Evolutionary conservation across 2,797 vertebrate genomes (phyloP).

Genomic region (Margarornis squamiger): DNA sequence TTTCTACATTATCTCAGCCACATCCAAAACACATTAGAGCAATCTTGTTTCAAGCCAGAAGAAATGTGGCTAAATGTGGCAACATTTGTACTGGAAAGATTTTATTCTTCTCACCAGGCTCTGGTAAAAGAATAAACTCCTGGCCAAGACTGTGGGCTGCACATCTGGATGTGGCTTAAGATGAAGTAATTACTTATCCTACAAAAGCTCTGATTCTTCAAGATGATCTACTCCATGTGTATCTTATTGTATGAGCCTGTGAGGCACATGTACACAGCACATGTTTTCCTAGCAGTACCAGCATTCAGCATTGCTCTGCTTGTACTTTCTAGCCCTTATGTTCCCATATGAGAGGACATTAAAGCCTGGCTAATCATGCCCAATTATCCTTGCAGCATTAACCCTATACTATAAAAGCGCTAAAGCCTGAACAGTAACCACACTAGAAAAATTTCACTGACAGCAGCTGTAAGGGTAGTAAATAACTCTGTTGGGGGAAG

Average conservation of each 20-base stretch:
- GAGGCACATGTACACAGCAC: slow-evolving; percentile 13
- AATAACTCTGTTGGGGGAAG: neutral
- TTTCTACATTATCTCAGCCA: neutral
- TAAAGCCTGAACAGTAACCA: neutral
- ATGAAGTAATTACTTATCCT: slow-evolving; percentile 45
- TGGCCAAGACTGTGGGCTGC: neutral
- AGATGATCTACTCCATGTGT: slow-evolving; percentile 6
- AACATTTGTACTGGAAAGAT: slow-evolving; percentile 1
- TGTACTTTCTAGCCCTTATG: neutral
- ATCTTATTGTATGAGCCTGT: neutral
- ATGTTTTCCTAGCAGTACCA: neutral
- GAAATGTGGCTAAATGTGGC: neutral
- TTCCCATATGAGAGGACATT: neutral
- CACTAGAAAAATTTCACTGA: neutral
- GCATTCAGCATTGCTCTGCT: neutral
- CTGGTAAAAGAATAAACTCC: neutral
- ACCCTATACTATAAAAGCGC: neutral
- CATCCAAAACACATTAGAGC: neutral
- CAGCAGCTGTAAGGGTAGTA: neutral
- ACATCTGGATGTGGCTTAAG: neutral
- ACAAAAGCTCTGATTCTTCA: slow-evolving; percentile 16
- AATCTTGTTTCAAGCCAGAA: slow-evolving; percentile 17
- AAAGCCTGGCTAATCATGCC: neutral
- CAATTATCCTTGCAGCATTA: neutral
- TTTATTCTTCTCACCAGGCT: neutral